These are phyloP conservation scores for Pristis pectinata DNA, from an alignment of 2,797 vertebrate genomes.

Conservation along the genomic window DNA sequence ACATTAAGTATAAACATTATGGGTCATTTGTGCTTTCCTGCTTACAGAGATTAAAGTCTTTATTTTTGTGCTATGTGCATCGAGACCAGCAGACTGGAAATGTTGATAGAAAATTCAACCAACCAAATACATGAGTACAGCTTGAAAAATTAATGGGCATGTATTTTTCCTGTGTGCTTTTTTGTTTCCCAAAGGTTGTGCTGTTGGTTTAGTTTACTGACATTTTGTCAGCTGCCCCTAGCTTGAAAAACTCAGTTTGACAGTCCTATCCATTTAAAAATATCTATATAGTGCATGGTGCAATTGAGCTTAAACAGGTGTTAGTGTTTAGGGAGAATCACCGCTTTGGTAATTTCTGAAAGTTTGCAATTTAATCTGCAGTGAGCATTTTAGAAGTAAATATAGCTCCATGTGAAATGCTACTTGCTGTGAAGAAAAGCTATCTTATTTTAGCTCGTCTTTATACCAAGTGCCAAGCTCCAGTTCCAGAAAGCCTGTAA, in stretches of 20 bases:
- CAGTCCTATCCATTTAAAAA: neutral
- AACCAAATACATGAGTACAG: neutral
- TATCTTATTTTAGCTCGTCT: neutral
- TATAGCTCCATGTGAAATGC: neutral
- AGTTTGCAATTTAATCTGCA: neutral
- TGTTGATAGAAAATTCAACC: neutral
- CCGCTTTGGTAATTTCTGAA: neutral
- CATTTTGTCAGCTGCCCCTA: neutral
- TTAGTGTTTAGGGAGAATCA: neutral
- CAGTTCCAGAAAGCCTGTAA: neutral
- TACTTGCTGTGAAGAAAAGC: neutral
- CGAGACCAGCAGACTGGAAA: neutral
- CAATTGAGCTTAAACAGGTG: neutral
- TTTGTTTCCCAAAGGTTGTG: conserved; percentile 11
- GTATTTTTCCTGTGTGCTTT: neutral
- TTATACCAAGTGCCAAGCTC: neutral
- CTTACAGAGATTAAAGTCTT: neutral
- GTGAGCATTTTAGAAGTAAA: neutral
- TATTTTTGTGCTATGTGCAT: neutral
- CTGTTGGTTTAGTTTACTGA: conserved; percentile 22
- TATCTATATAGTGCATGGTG: neutral
- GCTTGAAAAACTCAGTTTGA: conserved; percentile 21
- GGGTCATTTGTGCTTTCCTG: neutral
- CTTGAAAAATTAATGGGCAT: conserved; percentile 25
- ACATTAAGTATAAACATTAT: neutral